A percentile compares a stretch with the other conserved stretches of the same genome.
Conservation (phyloP, 2,888 invertebrate genomes). For the Nemotelus pantherinus region DNA sequence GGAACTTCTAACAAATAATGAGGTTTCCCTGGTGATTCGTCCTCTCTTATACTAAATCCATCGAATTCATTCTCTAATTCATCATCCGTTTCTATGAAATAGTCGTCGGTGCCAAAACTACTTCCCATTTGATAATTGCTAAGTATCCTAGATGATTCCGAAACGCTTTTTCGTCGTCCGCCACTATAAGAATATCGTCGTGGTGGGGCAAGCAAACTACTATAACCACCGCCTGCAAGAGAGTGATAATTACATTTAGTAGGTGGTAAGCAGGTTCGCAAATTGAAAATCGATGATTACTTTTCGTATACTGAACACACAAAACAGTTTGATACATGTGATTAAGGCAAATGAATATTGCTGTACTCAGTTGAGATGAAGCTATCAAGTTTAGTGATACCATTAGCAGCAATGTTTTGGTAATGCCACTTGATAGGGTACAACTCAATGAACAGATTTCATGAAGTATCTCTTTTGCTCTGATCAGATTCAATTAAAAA, state of each 20-base stretch:
- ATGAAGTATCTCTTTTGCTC: too few relatives aligned
- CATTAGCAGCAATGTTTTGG: too few relatives aligned
- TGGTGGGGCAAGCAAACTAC: slow-evolving; percentile 75
- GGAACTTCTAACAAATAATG: slow-evolving; percentile 64
- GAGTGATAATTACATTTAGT: not conserved
- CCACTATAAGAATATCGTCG: slow-evolving; percentile 69
- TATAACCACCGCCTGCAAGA: slow-evolving; percentile 71
- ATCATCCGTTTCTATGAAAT: slow-evolving; percentile 65
- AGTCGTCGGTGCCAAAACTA: slow-evolving; percentile 65
- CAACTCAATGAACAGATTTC: too few relatives aligned
- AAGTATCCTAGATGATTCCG: slow-evolving; percentile 67
- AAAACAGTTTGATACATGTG: too few relatives aligned
- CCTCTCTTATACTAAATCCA: slow-evolving; percentile 61
- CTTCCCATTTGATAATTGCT: slow-evolving; percentile 65
- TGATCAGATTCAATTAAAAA: too few relatives aligned
- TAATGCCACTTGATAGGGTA: too few relatives aligned
- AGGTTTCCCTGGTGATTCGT: slow-evolving; percentile 59
- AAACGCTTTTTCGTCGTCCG: slow-evolving; percentile 70
- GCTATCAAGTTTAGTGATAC: too few relatives aligned
- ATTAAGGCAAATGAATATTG: too few relatives aligned
- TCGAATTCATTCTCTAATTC: slow-evolving; percentile 66
- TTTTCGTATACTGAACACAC: too few relatives aligned
- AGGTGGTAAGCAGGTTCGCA: too few relatives aligned
- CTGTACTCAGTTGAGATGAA: too few relatives aligned
- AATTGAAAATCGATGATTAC: too few relatives aligned